Evolutionary conservation across 2,888 invertebrate species (phyloP).

Genomic region (Sminthurides aquaticus): DNA sequence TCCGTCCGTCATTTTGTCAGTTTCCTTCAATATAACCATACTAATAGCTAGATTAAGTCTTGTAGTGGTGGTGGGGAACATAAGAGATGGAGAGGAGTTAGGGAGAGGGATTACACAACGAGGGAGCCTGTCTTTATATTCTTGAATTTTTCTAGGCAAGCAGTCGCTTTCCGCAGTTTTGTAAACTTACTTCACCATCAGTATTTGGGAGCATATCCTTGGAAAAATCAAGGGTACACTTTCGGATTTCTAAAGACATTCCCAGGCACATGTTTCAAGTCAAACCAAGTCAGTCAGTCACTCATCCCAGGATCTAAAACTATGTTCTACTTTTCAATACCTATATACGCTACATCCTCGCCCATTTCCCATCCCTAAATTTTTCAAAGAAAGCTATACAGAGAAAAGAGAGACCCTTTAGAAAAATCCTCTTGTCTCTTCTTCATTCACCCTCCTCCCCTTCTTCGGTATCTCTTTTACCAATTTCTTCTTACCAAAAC

Average conservation of each 20-base stretch:
- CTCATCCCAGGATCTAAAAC: background rate
- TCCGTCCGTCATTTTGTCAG: background rate
- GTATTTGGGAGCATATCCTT: too few relatives aligned
- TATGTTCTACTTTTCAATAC: background rate
- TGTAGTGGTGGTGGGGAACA: too few relatives aligned
- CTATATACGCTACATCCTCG: background rate
- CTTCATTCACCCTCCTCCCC: background rate
- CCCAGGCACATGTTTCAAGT: background rate
- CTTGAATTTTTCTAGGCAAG: too few relatives aligned
- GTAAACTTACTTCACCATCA: too few relatives aligned
- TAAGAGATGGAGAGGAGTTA: too few relatives aligned
- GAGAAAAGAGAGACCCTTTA: too few relatives aligned
- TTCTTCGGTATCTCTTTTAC: background rate
- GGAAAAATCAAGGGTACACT: too few relatives aligned
- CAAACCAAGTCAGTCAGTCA: background rate
- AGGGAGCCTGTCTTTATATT: too few relatives aligned
- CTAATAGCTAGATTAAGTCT: too few relatives aligned
- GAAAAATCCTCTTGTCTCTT: background rate
- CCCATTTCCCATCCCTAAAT: background rate
- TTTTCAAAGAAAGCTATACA: too few relatives aligned
- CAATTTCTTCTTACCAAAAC: background rate
- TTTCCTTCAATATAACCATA: background rate
- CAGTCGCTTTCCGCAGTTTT: too few relatives aligned
- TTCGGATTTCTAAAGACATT: background rate
- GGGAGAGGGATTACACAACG: too few relatives aligned